Percentiles rank a stretch among this genome's conserved stretches.
Conservation (phyloP, 1,140 invertebrate species). For the Parapsyche elsis region DNA sequence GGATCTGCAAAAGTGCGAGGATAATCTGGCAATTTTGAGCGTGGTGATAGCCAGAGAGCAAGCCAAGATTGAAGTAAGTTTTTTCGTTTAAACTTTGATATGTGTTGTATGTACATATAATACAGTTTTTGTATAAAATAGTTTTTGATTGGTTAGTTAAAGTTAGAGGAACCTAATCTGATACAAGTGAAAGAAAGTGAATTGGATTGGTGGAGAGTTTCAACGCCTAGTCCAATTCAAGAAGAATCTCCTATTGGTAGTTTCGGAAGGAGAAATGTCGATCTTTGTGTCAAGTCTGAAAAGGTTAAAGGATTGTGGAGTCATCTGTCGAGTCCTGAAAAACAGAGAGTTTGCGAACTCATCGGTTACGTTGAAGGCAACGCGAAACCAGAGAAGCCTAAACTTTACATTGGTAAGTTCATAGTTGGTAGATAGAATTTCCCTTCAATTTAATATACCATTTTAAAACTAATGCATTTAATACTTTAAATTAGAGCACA, state of each 20-base stretch:
- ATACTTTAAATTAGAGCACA: constrained; percentile 80
- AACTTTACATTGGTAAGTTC: constrained; percentile 68
- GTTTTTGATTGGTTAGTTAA: constrained; percentile 63
- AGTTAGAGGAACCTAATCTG: constrained; percentile 69
- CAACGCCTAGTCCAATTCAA: constrained; percentile 58
- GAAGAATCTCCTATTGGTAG: constrained; percentile 56
- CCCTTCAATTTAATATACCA: constrained; percentile 19
- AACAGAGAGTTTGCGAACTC: constrained; percentile 72
- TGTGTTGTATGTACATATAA: not conserved
- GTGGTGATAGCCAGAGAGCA: constrained; percentile 84
- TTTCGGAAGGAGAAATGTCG: constrained; percentile 49
- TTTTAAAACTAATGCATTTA: constrained; percentile 48
- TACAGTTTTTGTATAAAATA: not conserved
- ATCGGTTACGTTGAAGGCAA: constrained; percentile 68
- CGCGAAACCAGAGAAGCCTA: constrained; percentile 64
- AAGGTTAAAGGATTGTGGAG: constrained; percentile 71
- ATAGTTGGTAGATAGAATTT: not conserved
- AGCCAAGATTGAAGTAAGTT: constrained; percentile 76
- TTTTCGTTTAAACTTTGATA: not conserved
- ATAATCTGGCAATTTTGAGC: constrained; percentile 77
- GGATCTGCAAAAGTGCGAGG: constrained; percentile 81
- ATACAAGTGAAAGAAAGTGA: constrained; percentile 67
- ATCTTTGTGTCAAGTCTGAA: constrained; percentile 62
- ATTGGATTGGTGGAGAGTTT: constrained; percentile 67
- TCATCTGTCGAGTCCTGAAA: constrained; percentile 75